Evolutionary conservation across 2,797 vertebrate species (phyloP).

Genomic region (Nothura maculosa): DNA sequence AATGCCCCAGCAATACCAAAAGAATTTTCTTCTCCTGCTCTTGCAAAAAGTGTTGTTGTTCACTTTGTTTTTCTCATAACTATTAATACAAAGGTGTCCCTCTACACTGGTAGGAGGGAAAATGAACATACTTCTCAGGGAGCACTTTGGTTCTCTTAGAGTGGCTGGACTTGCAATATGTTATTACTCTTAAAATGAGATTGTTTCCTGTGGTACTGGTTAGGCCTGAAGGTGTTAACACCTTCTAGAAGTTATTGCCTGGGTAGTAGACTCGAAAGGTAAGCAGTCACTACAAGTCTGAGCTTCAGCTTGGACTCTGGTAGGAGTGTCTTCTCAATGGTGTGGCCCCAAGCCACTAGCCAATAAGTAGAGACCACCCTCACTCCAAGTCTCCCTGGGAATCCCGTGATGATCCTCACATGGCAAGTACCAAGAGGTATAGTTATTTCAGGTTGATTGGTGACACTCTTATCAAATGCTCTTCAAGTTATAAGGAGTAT

Average conservation of each 20-base stretch:
- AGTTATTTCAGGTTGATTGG: background rate
- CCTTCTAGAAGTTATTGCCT: background rate
- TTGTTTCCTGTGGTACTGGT: background rate
- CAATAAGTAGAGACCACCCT: background rate
- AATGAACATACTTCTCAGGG: background rate
- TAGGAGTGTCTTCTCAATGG: background rate
- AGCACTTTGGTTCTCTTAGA: background rate
- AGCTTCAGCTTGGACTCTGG: background rate
- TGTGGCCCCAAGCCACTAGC: background rate
- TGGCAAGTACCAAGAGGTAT: background rate
- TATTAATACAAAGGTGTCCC: background rate
- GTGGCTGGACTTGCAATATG: background rate
- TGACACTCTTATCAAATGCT: background rate
- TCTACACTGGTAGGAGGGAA: background rate
- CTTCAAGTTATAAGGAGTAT: background rate
- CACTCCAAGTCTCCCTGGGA: background rate
- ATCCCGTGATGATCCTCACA: background rate
- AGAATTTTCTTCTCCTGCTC: background rate
- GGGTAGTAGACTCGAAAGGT: background rate
- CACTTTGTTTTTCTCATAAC: background rate
- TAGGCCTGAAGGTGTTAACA: background rate
- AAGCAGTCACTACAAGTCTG: background rate
- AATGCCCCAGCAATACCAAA: background rate
- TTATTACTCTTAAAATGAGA: background rate
- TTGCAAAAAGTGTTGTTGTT: slow-evolving; percentile 6